These are phyloP conservation scores for Macroglossus sobrinus DNA, from an alignment of 2,113 vertebrate species.

Conservation along the genomic window DNA sequence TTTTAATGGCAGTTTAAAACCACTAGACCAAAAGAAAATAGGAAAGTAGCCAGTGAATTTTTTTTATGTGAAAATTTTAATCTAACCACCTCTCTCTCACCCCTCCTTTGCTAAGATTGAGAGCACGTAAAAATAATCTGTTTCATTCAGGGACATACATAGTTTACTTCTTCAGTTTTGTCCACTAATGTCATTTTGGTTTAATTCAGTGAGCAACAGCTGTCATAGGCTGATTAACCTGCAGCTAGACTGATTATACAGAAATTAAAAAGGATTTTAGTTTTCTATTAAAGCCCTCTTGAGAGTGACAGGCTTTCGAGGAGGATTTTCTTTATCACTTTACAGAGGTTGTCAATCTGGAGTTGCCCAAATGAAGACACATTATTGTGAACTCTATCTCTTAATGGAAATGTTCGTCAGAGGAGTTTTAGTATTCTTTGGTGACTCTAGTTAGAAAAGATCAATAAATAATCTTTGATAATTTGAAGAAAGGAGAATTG, in stretches of 20 bases:
- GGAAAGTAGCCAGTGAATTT: conserved; percentile 11
- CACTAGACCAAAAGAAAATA: conserved; percentile 49
- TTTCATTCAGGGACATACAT: background rate
- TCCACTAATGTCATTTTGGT: background rate
- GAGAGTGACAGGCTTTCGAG: background rate
- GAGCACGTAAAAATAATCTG: background rate
- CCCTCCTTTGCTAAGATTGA: background rate
- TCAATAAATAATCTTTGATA: background rate
- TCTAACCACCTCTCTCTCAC: background rate
- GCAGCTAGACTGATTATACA: background rate
- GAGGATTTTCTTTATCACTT: background rate
- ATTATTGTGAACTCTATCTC: background rate
- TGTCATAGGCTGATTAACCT: background rate
- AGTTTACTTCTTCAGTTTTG: background rate
- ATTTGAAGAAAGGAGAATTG: background rate
- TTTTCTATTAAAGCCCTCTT: background rate
- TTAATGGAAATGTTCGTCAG: background rate
- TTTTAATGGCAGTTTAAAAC: conserved; percentile 60
- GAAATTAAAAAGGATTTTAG: conserved; percentile 43
- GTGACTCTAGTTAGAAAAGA: background rate
- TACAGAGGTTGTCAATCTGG: background rate
- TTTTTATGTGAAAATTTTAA: conserved; percentile 21
- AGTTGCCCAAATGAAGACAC: background rate
- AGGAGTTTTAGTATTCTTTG: background rate
- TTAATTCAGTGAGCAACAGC: conserved; percentile 20